These are phyloP conservation scores for Crocallis elinguaria DNA, from an alignment of 2,888 invertebrate genomes.

Conservation along the genomic window DNA sequence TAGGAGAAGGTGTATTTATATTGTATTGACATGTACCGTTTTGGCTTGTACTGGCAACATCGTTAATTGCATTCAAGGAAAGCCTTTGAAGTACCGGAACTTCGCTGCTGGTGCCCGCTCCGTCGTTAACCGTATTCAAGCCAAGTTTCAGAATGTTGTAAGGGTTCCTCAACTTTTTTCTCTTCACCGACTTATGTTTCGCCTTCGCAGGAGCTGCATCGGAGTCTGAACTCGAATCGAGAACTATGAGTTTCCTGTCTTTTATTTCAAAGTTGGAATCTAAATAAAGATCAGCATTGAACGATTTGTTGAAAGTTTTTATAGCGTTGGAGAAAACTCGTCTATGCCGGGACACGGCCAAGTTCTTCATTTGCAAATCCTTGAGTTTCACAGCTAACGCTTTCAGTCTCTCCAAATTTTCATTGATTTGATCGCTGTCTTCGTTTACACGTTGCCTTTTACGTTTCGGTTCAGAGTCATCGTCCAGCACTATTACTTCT, in stretches of 20 bases:
- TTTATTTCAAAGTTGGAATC: constrained; percentile 56
- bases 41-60: background rate
- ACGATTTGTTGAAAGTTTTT: constrained; percentile 68
- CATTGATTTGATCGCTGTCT: constrained; percentile 44
- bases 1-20: background rate
- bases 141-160: constrained; percentile 67
- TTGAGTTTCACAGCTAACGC: constrained; percentile 58
- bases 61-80: constrained; percentile 4
- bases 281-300: constrained; percentile 66
- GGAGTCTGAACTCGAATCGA: constrained; percentile 68
- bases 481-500: constrained; percentile 69
- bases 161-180: constrained; percentile 68
- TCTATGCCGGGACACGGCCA: constrained; percentile 57
- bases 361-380: constrained; percentile 51
- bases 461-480: constrained; percentile 50
- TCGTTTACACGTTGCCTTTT: constrained; percentile 52
- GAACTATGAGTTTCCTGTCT: constrained; percentile 57
- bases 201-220: constrained; percentile 49
- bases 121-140: constrained; percentile 33
- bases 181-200: constrained; percentile 34
- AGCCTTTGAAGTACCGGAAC: constrained; percentile 19
- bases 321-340: constrained; percentile 66
- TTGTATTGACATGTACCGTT: background rate
- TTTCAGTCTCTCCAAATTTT: constrained; percentile 58
- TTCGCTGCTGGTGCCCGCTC: constrained; percentile 8